A percentile compares a stretch with the other conserved stretches of the same genome.
Evolutionary conservation across 2,797 vertebrate genomes (phyloP).

Genomic region (Chrysocyon brachyurus): DNA sequence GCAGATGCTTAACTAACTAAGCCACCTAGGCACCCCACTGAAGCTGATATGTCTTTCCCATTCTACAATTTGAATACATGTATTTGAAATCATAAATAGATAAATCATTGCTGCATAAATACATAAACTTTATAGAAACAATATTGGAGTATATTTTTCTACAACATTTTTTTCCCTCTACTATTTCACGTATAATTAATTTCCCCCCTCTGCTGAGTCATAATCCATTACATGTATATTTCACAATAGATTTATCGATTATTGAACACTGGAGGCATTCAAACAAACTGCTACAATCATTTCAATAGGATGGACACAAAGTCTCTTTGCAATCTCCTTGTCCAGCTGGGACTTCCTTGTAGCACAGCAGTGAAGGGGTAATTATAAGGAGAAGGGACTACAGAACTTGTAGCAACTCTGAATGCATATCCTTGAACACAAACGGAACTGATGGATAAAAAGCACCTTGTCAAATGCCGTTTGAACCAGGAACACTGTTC

Average conservation of each 20-base stretch:
- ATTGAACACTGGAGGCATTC: background rate
- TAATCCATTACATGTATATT: background rate
- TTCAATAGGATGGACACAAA: background rate
- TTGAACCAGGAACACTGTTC: background rate
- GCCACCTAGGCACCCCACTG: background rate
- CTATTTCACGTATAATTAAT: background rate
- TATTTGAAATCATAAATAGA: background rate
- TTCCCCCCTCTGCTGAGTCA: background rate
- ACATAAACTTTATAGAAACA: background rate
- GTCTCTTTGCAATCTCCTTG: background rate
- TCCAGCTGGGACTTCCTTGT: background rate
- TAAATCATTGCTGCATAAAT: background rate
- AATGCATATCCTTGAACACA: background rate
- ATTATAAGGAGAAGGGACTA: background rate
- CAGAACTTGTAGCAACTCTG: background rate
- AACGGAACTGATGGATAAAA: background rate
- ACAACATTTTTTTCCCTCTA: background rate
- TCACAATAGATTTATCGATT: background rate
- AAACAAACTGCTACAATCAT: background rate
- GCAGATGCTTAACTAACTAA: too few species aligned
- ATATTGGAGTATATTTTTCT: background rate
- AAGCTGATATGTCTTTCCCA: background rate
- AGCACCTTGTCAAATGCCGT: background rate
- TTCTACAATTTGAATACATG: background rate
- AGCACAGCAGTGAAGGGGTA: background rate